Evolutionary conservation across 1,140 invertebrate genomes (phyloP).

Genomic region (Rhyacophila brunnea): DNA sequence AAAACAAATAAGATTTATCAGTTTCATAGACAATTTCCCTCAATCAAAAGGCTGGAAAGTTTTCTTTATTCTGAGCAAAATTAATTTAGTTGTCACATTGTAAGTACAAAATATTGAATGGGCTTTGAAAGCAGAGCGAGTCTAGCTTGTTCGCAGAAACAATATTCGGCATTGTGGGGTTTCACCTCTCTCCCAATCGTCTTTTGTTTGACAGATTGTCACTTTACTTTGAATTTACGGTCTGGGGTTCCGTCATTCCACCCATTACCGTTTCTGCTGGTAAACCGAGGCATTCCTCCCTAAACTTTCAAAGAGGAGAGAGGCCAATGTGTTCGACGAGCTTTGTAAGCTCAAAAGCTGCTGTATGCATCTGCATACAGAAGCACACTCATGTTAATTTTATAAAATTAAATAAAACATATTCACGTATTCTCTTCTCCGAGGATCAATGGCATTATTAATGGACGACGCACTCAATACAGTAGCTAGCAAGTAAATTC

Average conservation of each 20-base stretch:
- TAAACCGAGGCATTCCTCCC: neutral
- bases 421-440: too few relatives aligned
- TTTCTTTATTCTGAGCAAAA: conserved; percentile 4
- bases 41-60: too few relatives aligned
- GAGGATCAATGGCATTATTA: too few relatives aligned
- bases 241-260: conserved; percentile 26
- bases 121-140: conserved; percentile 6
- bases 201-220: conserved; percentile 37
- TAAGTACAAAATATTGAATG: conserved; percentile 23
- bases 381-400: too few relatives aligned
- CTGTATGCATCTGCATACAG: too few relatives aligned
- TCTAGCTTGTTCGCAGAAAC: conserved; percentile 27
- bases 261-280: conserved; percentile 9
- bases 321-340: too few relatives aligned
- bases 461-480: too few relatives aligned
- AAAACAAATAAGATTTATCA: too few relatives aligned
- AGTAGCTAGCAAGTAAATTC: too few relatives aligned
- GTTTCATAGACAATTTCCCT: too few relatives aligned
- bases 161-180: conserved; percentile 33
- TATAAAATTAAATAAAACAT: too few relatives aligned
- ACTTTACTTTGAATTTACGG: conserved; percentile 37
- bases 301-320: neutral
- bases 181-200: conserved; percentile 30
- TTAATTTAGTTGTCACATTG: conserved; percentile 24
- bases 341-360: too few relatives aligned